Evolutionary conservation across 2,113 vertebrate genomes (phyloP).

Genomic region (Spilogale gracilis): DNA sequence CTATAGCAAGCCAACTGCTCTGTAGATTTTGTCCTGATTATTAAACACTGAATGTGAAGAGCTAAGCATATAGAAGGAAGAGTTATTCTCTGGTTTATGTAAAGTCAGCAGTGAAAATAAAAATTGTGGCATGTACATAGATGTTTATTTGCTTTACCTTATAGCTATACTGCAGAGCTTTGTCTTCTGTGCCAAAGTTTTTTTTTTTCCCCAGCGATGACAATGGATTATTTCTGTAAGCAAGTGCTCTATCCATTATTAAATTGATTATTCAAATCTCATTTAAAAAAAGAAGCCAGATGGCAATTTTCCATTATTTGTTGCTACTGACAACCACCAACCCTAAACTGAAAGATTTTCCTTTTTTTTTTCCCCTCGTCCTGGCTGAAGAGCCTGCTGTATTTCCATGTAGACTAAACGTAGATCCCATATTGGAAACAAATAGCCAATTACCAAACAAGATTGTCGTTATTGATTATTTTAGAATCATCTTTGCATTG

Average conservation of each 20-base stretch:
- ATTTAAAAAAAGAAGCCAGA: slow-evolving; percentile 90
- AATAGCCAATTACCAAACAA: slow-evolving; percentile 83
- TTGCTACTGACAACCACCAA: slow-evolving; percentile 90
- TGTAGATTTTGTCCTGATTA: slow-evolving; percentile 65
- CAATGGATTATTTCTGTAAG: slow-evolving; percentile 89
- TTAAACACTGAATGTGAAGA: slow-evolving; percentile 65
- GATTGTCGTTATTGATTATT: slow-evolving; percentile 79
- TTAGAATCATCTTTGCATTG: slow-evolving; percentile 79
- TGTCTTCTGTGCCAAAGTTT: slow-evolving; percentile 77
- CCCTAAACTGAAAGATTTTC: slow-evolving; percentile 87
- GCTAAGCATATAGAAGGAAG: slow-evolving; percentile 61
- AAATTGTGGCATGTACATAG: slow-evolving; percentile 63
- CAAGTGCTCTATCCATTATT: slow-evolving; percentile 87
- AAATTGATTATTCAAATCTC: slow-evolving; percentile 92
- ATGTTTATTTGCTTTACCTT: slow-evolving; percentile 69
- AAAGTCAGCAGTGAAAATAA: slow-evolving; percentile 75
- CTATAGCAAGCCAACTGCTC: slow-evolving; percentile 67
- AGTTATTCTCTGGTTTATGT: slow-evolving; percentile 64
- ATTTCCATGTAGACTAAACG: slow-evolving; percentile 70
- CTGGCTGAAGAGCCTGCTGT: slow-evolving; percentile 76
- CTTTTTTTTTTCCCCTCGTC: slow-evolving; percentile 59
- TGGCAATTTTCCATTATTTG: slow-evolving; percentile 92
- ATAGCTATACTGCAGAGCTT: slow-evolving; percentile 59
- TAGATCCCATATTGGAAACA: slow-evolving; percentile 75
- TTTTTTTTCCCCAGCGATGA: slow-evolving; percentile 76